Base-by-base conservation (phyloP, 2,888 invertebrate species). In the Bhutanitis thaidina region DNA sequence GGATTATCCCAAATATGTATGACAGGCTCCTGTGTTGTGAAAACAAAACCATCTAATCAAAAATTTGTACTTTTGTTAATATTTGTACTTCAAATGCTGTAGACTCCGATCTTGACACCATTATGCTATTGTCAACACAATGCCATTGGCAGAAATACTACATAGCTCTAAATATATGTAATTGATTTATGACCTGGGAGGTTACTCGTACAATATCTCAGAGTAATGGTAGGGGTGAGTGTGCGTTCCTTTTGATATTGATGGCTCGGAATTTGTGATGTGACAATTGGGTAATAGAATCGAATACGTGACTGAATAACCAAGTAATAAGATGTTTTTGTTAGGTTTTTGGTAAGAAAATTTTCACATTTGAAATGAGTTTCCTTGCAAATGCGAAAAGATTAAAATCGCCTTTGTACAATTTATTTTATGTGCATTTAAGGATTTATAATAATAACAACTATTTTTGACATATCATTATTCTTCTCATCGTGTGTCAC, bases 61-160 rank as follows among this genome's bases (percentile, higher is more conserved):
- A 20, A 3, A 20, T 5, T 3, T 20, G 5, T 3, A 20, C 20
- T 3, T 20, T 5, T 20, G n/a, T 36, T 15, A 10, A 69, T 66
- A 67, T 72, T 72, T 62, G 71, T 64, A 68, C 77, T 65, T 78
- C 71, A 61, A 65, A 67, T 63, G 8, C 32, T 29, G 16, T 48
- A 2, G 13, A n/a, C 16, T 27, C 7, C 13, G 36, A 64, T 78
- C 80, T 79, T 84, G 80, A 81, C 82, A 82, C 69, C 70, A 76
- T 35, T 41, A 13, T 54, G 55, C 72, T 65, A 72, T 78, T 79
- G 74, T 77, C 71, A 69, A 67, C 62, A 59, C 63, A 62, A 64
- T 61, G 67, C 27, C 25, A 3, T 64, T 53, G 53, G 64, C 43
- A 46, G 37, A 43, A 47, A 50, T 34, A 43, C 8, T 66, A 70